phyloP scores from a whole-genome alignment of 2,888 invertebrate species.

The Marronus borbonicus region DNA sequence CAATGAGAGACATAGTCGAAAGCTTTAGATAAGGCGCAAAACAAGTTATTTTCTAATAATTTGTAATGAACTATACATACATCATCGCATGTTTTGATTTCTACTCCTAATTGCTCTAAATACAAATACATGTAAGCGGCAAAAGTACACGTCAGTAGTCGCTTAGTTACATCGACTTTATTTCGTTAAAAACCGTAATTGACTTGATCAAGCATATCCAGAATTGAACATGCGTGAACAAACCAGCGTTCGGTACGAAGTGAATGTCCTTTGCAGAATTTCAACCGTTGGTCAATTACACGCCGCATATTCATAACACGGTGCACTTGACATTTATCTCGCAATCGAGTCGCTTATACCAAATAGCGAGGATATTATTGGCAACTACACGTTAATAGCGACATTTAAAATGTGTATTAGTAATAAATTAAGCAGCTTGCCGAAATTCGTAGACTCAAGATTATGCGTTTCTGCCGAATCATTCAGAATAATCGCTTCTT shows the following conservation, averaged over 20 bases:
- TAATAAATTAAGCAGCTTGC: too few relatives aligned
- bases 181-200: too few relatives aligned
- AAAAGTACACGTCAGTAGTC: too few relatives aligned
- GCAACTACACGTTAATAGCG: neutral
- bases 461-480: slow-evolving; percentile 7
- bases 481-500: neutral
- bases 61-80: too few relatives aligned
- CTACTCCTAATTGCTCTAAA: too few relatives aligned
- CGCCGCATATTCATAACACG: neutral
- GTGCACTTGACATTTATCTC: slow-evolving; percentile 40
- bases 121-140: too few relatives aligned
- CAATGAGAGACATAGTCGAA: too few relatives aligned
- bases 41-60: too few relatives aligned
- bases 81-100: too few relatives aligned
- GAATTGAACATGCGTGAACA: slow-evolving; percentile 1
- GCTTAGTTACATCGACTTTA: too few relatives aligned
- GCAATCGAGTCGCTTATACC: slow-evolving; percentile 12
- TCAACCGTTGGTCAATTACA: slow-evolving; percentile 5
- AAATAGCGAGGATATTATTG: neutral
- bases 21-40: too few relatives aligned
- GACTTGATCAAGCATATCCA: too few relatives aligned
- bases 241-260: neutral
- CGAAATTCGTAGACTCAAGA: neutral
- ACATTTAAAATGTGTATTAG: neutral
- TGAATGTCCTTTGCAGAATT: slow-evolving; percentile 45